Evolutionary conservation across 2,797 vertebrate genomes (phyloP), one percentile per base, ranked within the genome.

Genomic region (Melanogrammus aeglefinus): DNA sequence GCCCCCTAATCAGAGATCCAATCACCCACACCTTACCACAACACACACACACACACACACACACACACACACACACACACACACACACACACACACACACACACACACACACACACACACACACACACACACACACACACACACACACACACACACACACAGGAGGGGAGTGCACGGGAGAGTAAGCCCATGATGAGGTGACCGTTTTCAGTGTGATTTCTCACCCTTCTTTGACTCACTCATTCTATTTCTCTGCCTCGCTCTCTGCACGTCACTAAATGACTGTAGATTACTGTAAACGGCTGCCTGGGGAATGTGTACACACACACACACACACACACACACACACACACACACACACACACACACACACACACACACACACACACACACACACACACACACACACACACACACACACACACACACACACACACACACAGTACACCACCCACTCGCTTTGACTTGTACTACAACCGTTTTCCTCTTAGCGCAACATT

Each of bases 381-480:
- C 74, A 13, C 39, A 12, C 24, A 14, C 16, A 14, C 74, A 24
- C 6, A 38, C 27, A 21, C 39, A 13, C 24, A 41, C 39, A 41
- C 73, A 10, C 27, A 85, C 89, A 82, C 81, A 76, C 29, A 78
- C 84, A 73, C 73, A 6, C 57, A 21, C 18, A 6, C 74, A 13
- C 39, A 12, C 24, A 14, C 16, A 14, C 74, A 24, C 6, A 38
- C 27, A 21, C 39, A 13, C 24, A 41, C 39, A 41, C 73, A 10
- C 27, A 13, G 18, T 21, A 13, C 47, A 10, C 47, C 47, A 57
- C 47, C 47, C 38, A 86, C 90, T 91, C 57, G 76, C 80, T 85
- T 91, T 93, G 88, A 90, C 91, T 92, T 92, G 92, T 94, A 92
- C 86, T 92, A 94, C 93, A 92, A 91, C 91, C 84, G 82, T 91